Evolutionary conservation across 2,888 invertebrate species (phyloP), one percentile per base, ranked within the genome.

Genomic region (Mactromeris polynyma): DNA sequence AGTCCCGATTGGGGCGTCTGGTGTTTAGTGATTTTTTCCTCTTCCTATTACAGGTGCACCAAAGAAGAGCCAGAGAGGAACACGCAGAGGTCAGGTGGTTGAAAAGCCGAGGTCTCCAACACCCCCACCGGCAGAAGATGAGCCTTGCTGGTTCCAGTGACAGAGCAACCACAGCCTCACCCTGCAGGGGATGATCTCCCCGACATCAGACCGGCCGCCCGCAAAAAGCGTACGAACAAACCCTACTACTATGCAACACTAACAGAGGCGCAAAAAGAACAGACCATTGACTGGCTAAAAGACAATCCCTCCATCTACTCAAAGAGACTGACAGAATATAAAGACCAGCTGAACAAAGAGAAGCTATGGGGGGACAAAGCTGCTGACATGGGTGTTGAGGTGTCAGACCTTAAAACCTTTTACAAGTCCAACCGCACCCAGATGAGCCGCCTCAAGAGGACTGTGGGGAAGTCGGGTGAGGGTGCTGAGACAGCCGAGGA

Each of bases 161-260:
- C 78, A 87, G 87, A 79, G 84, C 87, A 90, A 83, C 90, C 90
- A 90, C 85, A 90, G 85, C 58, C 73, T 87, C 88, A 85, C 85
- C 85, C 31, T 88, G 85, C 85, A 88, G 40, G 40, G 40, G 40
- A 40, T 7, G 40, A 40, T 73, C 73, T 73, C 73, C 73, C 73
- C 11, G 73, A 33, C 73, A 73, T 73, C 73, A 73, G 11, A 73
- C 73, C 73, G n/a, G 73, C 11, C 33, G 69, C 80, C 84, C 64
- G 38, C 89, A 89, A 82, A 85, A 87, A 73, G 73, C 83, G 51
- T 81, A 81, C 21, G 84, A 77, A 84, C 78, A 89, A 89, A 86
- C 89, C 86, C 69, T 89, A 89, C 86, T 86, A 83, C 86, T 89
- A 86, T 86, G 42, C 83, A 89, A 89, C 89, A 89, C 82, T 86